Base-by-base conservation (phyloP, 2,113 vertebrate species). In the Acrocephalus arundinaceus region DNA sequence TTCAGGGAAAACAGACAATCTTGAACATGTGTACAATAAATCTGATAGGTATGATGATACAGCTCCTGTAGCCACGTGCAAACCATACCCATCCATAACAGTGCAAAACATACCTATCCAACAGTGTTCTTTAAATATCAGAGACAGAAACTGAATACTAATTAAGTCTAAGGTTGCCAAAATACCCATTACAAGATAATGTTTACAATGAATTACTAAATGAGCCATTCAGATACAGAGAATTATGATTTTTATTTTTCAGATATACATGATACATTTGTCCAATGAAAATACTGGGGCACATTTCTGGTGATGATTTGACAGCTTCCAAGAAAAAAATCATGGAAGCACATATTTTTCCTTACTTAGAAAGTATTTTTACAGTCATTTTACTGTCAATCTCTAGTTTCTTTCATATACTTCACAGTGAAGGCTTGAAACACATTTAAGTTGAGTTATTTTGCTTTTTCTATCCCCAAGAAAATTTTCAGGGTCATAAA, bases 321-420 rank as follows among this genome's bases (percentile, higher is more conserved):
- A 75, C 37, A 68, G 61, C 81, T 94, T 89, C 68, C 37, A 82
- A 90, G 45, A 93, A 49, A 9, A 43, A 39, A 59, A 72, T 58
- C 27, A 67, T 52, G 10, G 67, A 94, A 94, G 48, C 14, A 70
- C 17, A 71, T 6, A 57, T 9, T 71, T 67, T 74, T 81, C n/a
- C 35, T 63, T 84, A 76, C 41, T 71, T 88, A 79, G 48, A 85
- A 94, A 91, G 93, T 59, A 76, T 88, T 85, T 93, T 90, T 24
- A 11, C 76, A 92, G 33, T 83, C 8, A 75, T 94, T 96, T 94
- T 81, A 75, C 61, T 92, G 82, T 84, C 79, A 94, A 11, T 81
- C 79, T 93, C 52, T 41, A 84, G 45, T 72, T 12, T 77, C 23
- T 92, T 65, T 83, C 68, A 35, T 23, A 30, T 48, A 51, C 39